Base-by-base conservation (phyloP, 2,113 vertebrate species). In the Marcusenius ussheri region DNA sequence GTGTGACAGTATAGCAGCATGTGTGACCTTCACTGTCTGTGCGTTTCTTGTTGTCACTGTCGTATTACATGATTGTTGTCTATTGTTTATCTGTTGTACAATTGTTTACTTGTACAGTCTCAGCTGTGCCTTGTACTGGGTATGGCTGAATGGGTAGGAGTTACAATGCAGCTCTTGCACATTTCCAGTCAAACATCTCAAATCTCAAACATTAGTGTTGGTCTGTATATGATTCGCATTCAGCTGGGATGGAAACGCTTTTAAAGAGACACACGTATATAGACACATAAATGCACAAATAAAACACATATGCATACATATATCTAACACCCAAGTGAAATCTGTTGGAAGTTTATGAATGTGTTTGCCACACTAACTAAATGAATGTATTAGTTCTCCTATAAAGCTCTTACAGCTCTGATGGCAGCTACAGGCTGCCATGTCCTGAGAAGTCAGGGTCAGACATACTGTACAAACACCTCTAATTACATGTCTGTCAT, bases 401-500 rank as follows among this genome's bases (percentile, higher is more conserved):
- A n/a, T 62, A 24, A n/a, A 8, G 21, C 56, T n/a, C 56, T n/a
- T n/a, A 62, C 56, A 0, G 56, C 56, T 58, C 1, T 56, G 6
- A 21, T 56, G 53, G 3, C 19, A 58, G 53, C 53, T 58, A 24
- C 49, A 58, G 6, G 56, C 21, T 93, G 93, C 94, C 96, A 94
- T 95, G 92, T 89, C 91, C 92, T 93, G 93, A 92, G 93, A 94
- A 95, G 93, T 88, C 91, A 94, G 94, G 93, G 92, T 88, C 96
- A 97, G 96, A 96, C 95, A 96, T 96, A 96, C 66, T 74, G 66
- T 94, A 94, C 95, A 95, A 95, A 95, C 95, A 94, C 93, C 94
- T 93, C 92, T 15, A 94, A 94, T 96, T 96, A 96, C 96, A 95
- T 96, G 96, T 97, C 96, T 96, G 96, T 96, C 95, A 96, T 96